These are phyloP conservation scores for Pocota personata DNA, from an alignment of 2,888 invertebrate genomes.

Conservation along the genomic window DNA sequence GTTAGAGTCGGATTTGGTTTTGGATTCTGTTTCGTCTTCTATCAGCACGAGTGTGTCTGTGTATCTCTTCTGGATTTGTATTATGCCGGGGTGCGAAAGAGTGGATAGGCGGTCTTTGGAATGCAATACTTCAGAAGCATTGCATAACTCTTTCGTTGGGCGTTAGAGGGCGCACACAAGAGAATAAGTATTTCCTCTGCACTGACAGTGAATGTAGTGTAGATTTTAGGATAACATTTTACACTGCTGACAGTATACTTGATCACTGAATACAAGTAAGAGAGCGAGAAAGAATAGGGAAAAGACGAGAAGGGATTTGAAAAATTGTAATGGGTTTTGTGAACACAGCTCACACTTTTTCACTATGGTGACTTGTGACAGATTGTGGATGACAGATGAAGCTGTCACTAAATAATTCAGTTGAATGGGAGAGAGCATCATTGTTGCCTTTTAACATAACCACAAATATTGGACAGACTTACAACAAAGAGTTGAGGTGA, in stretches of 20 bases:
- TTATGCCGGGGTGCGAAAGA: constrained; percentile 22
- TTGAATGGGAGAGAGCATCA: not conserved
- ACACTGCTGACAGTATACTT: constrained; percentile 61
- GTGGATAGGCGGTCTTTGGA: constrained; percentile 66
- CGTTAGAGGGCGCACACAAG: not conserved
- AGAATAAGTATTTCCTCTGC: constrained; percentile 26
- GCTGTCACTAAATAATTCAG: constrained; percentile 25
- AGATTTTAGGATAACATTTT: constrained; percentile 58
- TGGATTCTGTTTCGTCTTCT: constrained; percentile 52
- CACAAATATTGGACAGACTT: too few species aligned
- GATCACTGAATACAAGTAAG: constrained; percentile 30
- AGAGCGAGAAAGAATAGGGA: not conserved
- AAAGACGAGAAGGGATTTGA: constrained; percentile 4
- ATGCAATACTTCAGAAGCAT: constrained; percentile 67
- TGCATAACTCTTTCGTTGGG: constrained; percentile 51
- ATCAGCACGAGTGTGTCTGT: constrained; percentile 41
- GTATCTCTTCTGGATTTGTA: constrained; percentile 40
- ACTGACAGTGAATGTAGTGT: constrained; percentile 51
- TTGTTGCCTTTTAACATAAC: not conserved
- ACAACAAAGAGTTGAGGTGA: too few species aligned
- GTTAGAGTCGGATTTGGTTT: constrained; percentile 36
- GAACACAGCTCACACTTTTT: not conserved
- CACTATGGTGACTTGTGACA: constrained; percentile 25
- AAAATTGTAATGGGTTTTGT: constrained; percentile 32
- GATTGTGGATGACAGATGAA: constrained; percentile 26